Evolutionary conservation across 2,113 vertebrate genomes (phyloP).

Genomic region (Varanus salvator): DNA sequence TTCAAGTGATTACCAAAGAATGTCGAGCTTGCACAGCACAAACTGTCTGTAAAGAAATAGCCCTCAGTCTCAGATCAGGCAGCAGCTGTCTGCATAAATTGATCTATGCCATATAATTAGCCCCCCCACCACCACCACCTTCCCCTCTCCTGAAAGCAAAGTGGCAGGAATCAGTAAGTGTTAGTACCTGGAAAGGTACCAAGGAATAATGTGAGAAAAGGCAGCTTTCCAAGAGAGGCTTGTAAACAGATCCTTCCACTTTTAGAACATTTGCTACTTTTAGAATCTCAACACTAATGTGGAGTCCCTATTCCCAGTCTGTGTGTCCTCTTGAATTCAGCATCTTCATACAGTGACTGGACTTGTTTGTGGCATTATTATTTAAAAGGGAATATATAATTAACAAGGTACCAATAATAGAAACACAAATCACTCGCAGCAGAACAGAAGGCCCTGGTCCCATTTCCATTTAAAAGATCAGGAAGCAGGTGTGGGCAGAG

Average conservation of each 20-base stretch:
- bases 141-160: not conserved
- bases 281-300: not conserved
- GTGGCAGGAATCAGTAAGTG: not conserved
- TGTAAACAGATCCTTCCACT: not conserved
- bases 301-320: not conserved
- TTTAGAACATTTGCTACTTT: conserved; percentile 15
- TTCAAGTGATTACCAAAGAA: not conserved
- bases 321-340: not conserved
- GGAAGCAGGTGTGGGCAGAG: not conserved
- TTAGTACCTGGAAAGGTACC: not conserved
- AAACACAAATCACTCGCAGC: not conserved
- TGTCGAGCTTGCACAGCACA: not conserved
- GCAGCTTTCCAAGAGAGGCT: not conserved
- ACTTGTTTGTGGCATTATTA: not conserved
- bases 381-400: not conserved
- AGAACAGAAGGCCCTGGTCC: not conserved
- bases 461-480: not conserved
- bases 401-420: not conserved
- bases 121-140: not conserved
- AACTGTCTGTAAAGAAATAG: conserved; percentile 8
- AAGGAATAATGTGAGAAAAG: not conserved
- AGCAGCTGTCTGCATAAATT: not conserved
- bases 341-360: not conserved
- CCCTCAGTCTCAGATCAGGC: not conserved
- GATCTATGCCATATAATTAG: not conserved